Evolutionary conservation across 1,140 invertebrate genomes (phyloP), one percentile per base, ranked within the genome.

Genomic region (Homalodisca vitripennis): DNA sequence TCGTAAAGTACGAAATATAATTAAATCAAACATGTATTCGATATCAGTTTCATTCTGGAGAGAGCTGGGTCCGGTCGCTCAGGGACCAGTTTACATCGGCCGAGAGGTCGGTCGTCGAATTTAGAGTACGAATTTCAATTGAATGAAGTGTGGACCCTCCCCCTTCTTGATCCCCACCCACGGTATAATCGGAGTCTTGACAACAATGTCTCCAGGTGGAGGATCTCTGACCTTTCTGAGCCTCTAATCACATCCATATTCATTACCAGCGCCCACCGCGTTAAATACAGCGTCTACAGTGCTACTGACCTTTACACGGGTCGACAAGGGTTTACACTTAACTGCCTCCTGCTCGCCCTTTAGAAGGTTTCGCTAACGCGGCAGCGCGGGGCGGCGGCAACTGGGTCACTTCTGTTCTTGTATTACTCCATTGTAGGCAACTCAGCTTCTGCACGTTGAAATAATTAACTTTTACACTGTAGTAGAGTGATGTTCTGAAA

Each of bases 101-200:
- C 34, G 34, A 41, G 34, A 41, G 6, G 34, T 17, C 6, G 48
- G 12, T 6, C 22, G 22, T 14, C 48, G 48, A 53, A 53, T 53
- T 53, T 53, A 53, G 20, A 53, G 48, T 53, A 24, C 26, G 55
- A 60, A 27, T 60, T 60, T 60, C 10, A 60, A 60, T 60, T 27
- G 55, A 60, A 60, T 26, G 55, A 60, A 6, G 24, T 13, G 12
- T 10, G 34, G 34, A 41, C 6, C 10, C 22, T 53, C 48, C 17
- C 34, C 34, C 17, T 41, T 17, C 6, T 17, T 41, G 6, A 6
- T 17, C 17, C 34, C 34, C 34, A 41, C 48, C 20, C 10, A 20
- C 22, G 55, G 29, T 6, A 60, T 27, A 27, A 60, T 27, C 29
- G 55, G 27, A 26, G 55, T 60, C 12, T 17, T n/a, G 12, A 20